phyloP scores from a whole-genome alignment of 2,888 invertebrate genomes.

The Agonopterix subpropinquella region DNA sequence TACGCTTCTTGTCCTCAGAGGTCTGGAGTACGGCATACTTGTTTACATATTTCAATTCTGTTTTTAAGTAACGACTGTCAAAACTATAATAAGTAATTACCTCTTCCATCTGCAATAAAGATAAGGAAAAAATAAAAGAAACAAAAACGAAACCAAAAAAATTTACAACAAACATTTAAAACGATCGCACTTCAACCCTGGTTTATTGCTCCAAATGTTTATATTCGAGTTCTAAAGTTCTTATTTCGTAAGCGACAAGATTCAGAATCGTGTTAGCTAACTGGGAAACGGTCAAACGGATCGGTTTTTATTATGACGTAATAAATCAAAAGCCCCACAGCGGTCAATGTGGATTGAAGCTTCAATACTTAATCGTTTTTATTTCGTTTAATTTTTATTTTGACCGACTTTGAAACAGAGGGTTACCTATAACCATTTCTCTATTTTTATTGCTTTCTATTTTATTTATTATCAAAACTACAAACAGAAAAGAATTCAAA shows the following conservation, averaged over 20 bases:
- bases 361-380: background rate
- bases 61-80: background rate
- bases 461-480: too few relatives aligned
- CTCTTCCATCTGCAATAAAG: background rate
- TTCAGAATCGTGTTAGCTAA: too few relatives aligned
- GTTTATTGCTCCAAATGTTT: background rate
- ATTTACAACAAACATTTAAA: background rate
- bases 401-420: too few relatives aligned
- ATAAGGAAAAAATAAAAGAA: background rate
- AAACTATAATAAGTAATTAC: background rate
- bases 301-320: background rate
- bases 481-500: too few relatives aligned
- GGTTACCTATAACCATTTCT: too few relatives aligned
- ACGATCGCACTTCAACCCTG: background rate
- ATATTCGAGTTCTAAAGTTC: too few relatives aligned
- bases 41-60: too few relatives aligned
- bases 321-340: background rate
- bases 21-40: slow-evolving; percentile 80
- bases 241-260: too few relatives aligned
- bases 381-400: too few relatives aligned
- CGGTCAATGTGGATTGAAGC: background rate
- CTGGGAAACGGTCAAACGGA: too few relatives aligned
- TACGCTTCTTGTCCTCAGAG: slow-evolving; percentile 91
- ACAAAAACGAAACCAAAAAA: background rate
- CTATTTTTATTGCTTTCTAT: too few relatives aligned